These are phyloP conservation scores for Thecocarcelia acutangulata DNA, from an alignment of 2,888 invertebrate genomes.

Conservation along the genomic window DNA sequence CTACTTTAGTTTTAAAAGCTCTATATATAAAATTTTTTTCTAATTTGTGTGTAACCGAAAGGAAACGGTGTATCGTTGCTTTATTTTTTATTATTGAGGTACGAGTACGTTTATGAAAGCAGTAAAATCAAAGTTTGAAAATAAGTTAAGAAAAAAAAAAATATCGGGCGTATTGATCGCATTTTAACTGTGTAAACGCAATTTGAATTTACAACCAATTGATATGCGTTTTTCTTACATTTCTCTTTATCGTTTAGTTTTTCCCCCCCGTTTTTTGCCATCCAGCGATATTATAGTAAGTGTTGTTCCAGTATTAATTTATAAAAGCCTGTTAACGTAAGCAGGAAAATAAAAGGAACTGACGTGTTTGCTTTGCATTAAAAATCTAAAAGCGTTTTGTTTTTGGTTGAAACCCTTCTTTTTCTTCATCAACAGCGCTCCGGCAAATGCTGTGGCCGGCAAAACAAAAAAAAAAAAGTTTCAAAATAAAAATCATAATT, in stretches of 20 bases:
- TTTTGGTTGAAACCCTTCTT: constrained; percentile 5
- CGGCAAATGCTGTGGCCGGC: neutral
- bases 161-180: constrained; percentile 67
- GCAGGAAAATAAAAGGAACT: constrained; percentile 32
- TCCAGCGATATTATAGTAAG: constrained; percentile 7
- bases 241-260: constrained; percentile 51
- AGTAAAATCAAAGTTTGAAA: constrained; percentile 51
- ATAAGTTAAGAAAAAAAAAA: constrained; percentile 52
- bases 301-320: constrained; percentile 49
- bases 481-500: constrained; percentile 51
- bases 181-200: constrained; percentile 68
- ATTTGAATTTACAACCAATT: constrained; percentile 69
- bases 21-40: no score
- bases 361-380: constrained; percentile 68
- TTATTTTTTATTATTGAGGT: constrained; percentile 18
- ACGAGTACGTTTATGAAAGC: constrained; percentile 32
- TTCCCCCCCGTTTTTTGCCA: constrained; percentile 7
- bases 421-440: constrained; percentile 31
- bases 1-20: no score
- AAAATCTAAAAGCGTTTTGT: constrained; percentile 29
- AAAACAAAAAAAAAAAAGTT: no score
- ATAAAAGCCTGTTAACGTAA: constrained; percentile 47
- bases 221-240: constrained; percentile 61
- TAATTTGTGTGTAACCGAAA: neutral
- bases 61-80: constrained; percentile 35